A percentile compares a stretch with the other conserved stretches of the same genome.
Conservation (phyloP, 2,797 vertebrate genomes). For the Enteromius argenteus region DNA sequence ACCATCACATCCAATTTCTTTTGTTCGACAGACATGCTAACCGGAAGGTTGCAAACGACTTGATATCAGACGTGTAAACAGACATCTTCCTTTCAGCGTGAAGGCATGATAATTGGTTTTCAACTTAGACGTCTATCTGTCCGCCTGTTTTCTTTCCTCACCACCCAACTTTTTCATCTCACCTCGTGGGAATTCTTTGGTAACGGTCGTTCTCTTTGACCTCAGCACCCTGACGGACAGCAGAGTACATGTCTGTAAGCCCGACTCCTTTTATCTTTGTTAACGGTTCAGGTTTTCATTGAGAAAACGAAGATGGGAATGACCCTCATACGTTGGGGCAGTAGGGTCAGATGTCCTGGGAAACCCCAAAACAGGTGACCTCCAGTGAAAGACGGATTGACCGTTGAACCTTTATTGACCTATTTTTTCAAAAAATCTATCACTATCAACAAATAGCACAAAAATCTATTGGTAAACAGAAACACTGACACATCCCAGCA, state of each 20-base stretch:
- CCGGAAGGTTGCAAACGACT: conserved; percentile 54
- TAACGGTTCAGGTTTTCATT: conserved; percentile 16
- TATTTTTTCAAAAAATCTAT: neutral
- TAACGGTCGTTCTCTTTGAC: conserved; percentile 59
- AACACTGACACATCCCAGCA: conserved; percentile 17
- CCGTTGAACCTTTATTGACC: conserved; percentile 7
- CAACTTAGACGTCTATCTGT: conserved; percentile 32
- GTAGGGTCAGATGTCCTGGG: conserved; percentile 37
- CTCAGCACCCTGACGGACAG: conserved; percentile 61
- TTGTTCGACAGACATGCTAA: conserved; percentile 61
- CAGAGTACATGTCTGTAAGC: conserved; percentile 49
- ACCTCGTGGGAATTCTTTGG: conserved; percentile 47
- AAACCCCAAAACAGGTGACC: conserved; percentile 48
- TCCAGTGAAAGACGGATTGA: conserved; percentile 35
- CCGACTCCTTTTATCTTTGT: conserved; percentile 15
- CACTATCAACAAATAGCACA: conserved; percentile 17
- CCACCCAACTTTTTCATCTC: conserved; percentile 49
- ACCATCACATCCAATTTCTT: conserved; percentile 79
- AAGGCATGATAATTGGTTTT: conserved; percentile 69
- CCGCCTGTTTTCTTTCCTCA: conserved; percentile 34
- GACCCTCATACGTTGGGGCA: conserved; percentile 43
- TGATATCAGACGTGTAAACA: conserved; percentile 68
- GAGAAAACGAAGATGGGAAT: conserved; percentile 30
- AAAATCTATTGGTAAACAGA: conserved; percentile 1
- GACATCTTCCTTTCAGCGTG: conserved; percentile 69